Conservation (phyloP, 1,140 invertebrate species). For the Bradysia coprophila region DNA sequence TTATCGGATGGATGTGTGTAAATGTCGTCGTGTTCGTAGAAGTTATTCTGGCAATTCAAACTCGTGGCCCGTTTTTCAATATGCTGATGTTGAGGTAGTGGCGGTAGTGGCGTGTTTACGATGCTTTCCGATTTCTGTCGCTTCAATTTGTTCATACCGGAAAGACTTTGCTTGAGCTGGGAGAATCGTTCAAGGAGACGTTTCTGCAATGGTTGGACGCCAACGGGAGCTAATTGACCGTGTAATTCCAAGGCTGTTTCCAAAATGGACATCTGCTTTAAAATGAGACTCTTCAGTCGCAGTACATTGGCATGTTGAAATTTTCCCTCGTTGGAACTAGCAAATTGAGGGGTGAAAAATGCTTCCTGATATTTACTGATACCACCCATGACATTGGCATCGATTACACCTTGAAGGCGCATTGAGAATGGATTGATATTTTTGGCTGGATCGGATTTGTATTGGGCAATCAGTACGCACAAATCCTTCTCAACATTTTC, state of each 20-base stretch:
- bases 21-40: conserved; percentile 38
- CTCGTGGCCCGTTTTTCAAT: conserved; percentile 27
- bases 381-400: conserved; percentile 91
- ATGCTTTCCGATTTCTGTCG: conserved; percentile 54
- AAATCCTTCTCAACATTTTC: conserved; percentile 72
- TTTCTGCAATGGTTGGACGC: conserved; percentile 72
- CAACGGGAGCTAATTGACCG: conserved; percentile 58
- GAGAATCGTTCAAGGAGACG: conserved; percentile 69
- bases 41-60: conserved; percentile 7
- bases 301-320: conserved; percentile 56
- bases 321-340: conserved; percentile 39
- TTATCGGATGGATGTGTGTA: conserved; percentile 33
- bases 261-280: conserved; percentile 59
- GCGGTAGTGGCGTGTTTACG: conserved; percentile 57
- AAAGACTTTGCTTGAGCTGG: conserved; percentile 52
- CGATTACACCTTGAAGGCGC: conserved; percentile 81
- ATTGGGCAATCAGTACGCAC: conserved; percentile 52
- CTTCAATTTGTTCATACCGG: conserved; percentile 32
- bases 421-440: conserved; percentile 86
- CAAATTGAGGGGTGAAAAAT: conserved; percentile 70
- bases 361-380: conserved; percentile 88
- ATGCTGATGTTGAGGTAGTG: too few relatives aligned
- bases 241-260: conserved; percentile 66
- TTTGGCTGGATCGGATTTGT: conserved; percentile 52
- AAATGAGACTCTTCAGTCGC: conserved; percentile 50